Percentiles rank a stretch among this genome's conserved stretches.
These are phyloP conservation scores for Scaptomyza montana DNA, from an alignment of 1,140 invertebrate species.

Conservation along the genomic window DNA sequence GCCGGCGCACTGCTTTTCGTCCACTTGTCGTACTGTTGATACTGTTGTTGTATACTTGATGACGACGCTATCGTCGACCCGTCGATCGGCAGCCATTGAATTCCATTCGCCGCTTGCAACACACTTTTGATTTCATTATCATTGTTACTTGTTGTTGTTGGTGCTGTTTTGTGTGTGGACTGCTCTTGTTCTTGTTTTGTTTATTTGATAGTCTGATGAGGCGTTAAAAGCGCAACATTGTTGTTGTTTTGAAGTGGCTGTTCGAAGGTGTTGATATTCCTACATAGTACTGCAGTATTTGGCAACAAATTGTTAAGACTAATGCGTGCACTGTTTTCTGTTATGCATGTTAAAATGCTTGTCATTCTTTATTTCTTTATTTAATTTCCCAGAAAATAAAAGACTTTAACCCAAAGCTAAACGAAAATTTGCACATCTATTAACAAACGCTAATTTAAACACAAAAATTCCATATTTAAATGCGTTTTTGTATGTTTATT, in stretches of 20 bases:
- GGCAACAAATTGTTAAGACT: too few species aligned
- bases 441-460: constrained; percentile 64
- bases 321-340: not conserved
- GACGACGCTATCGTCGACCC: not conserved
- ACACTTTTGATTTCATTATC: constrained; percentile 56
- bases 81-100: constrained; percentile 14
- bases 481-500: not conserved
- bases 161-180: not conserved
- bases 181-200: constrained; percentile 15
- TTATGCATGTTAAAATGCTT: not conserved
- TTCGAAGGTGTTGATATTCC: constrained; percentile 34
- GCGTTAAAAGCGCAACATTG: constrained; percentile 48
- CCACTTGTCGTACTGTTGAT: constrained; percentile 19
- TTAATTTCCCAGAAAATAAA: constrained; percentile 3
- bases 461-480: constrained; percentile 58
- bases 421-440: constrained; percentile 51
- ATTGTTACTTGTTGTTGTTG: not conserved
- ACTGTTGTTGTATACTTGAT: constrained; percentile 12
- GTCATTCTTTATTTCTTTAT: constrained; percentile 8
- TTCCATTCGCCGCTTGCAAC: constrained; percentile 9
- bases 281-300: too few species aligned
- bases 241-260: constrained; percentile 50
- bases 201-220: constrained; percentile 21
- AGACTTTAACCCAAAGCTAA: constrained; percentile 50
- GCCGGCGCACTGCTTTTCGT: too few species aligned